phyloP scores from a whole-genome alignment of 2,797 vertebrate species.

The Florisuga fusca region DNA sequence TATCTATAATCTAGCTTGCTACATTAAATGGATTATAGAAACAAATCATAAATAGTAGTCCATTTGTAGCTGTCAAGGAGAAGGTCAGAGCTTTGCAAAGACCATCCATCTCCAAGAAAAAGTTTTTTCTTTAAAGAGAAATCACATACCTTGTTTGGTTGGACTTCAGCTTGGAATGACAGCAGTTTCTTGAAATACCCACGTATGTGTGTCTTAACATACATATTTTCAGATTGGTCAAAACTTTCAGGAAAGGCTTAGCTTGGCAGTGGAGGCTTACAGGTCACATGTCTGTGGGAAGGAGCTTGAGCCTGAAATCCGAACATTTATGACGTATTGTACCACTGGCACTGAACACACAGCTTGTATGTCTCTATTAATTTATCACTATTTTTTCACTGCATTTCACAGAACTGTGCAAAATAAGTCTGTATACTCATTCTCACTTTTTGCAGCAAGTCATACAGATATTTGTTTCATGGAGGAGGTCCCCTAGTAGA shows the following conservation, averaged over 20 bases:
- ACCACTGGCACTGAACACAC: background rate
- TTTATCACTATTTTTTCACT: background rate
- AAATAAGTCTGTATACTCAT: background rate
- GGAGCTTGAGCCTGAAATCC: background rate
- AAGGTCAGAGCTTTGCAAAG: conserved; percentile 69
- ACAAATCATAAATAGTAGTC: conserved; percentile 61
- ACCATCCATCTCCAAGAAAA: conserved; percentile 39
- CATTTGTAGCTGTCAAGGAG: conserved; percentile 58
- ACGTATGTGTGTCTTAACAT: background rate
- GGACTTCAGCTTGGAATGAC: background rate
- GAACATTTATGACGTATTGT: background rate
- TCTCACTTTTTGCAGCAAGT: background rate
- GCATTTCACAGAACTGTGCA: background rate
- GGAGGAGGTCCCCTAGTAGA: background rate
- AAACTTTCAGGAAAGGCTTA: background rate
- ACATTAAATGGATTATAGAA: conserved; percentile 69
- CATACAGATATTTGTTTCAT: background rate
- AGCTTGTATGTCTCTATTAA: background rate
- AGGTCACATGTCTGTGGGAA: background rate
- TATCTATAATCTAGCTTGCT: conserved; percentile 44
- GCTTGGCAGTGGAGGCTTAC: background rate
- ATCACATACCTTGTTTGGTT: background rate
- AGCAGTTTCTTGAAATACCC: background rate
- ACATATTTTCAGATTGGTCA: background rate
- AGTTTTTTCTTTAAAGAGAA: conserved; percentile 10